Evolutionary conservation across 2,113 vertebrate species (phyloP).

Genomic region (Scalopus aquaticus): DNA sequence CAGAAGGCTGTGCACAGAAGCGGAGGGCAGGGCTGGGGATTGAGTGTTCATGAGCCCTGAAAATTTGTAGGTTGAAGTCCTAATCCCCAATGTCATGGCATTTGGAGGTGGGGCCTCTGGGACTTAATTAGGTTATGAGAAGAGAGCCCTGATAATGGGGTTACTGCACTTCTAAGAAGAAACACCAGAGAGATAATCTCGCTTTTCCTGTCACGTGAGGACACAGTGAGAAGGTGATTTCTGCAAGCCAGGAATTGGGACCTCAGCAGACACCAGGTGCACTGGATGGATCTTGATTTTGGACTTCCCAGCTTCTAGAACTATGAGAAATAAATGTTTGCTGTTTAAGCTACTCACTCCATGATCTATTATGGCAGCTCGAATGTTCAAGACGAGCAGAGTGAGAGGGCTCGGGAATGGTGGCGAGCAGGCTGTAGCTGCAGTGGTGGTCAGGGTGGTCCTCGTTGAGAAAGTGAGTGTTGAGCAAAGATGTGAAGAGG

Average conservation of each 20-base stretch:
- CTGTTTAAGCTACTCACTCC: background rate
- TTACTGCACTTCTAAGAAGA: background rate
- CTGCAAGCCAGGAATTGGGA: background rate
- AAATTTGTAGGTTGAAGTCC: background rate
- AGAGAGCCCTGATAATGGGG: background rate
- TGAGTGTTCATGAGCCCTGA: background rate
- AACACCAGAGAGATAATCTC: background rate
- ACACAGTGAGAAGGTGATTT: background rate
- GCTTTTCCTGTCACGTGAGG: background rate
- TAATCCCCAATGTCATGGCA: background rate
- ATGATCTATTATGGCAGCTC: background rate
- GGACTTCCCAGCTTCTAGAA: background rate
- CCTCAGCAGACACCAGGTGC: background rate
- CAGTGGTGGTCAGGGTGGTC: background rate
- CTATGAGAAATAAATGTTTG: background rate
- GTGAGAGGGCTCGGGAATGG: fast-evolving
- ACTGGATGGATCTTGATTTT: background rate
- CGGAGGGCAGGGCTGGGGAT: background rate
- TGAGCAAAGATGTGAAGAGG: background rate
- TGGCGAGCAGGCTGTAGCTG: background rate
- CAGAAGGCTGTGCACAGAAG: background rate
- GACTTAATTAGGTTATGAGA: background rate
- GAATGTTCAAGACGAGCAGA: background rate
- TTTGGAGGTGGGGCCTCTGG: background rate
- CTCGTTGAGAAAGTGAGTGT: background rate